Conservation (phyloP, 2,113 vertebrate species). For the Chlorodrepanis virens region DNA sequence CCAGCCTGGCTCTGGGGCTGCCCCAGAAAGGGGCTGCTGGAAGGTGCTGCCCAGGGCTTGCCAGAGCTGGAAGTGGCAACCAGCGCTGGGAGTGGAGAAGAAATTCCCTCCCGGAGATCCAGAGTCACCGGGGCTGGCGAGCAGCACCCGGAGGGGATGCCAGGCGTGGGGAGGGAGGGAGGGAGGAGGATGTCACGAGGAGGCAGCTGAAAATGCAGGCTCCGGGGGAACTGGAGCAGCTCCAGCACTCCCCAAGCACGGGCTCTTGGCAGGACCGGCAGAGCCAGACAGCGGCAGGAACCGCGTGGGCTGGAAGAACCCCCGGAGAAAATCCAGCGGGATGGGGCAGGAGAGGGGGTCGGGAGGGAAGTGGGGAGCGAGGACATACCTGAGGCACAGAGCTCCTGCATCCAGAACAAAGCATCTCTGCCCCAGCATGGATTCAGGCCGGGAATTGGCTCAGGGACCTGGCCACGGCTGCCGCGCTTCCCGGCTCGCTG, state of each 20-base stretch:
- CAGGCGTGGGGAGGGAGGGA: neutral
- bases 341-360: rapidly evolving
- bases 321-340: neutral
- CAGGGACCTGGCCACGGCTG: neutral
- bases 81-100: neutral
- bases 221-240: neutral
- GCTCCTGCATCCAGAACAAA: neutral
- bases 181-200: neutral
- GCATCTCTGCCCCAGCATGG: neutral
- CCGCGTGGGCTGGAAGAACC: neutral
- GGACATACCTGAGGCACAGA: slow-evolving; percentile 8
- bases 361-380: neutral
- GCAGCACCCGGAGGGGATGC: neutral
- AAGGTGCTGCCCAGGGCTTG: neutral
- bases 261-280: neutral
- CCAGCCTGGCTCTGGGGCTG: neutral
- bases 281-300: neutral
- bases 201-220: neutral
- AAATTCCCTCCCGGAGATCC: neutral
- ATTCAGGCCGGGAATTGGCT: neutral
- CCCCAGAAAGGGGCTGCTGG: neutral
- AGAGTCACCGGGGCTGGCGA: neutral
- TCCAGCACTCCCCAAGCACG: slow-evolving; percentile 4
- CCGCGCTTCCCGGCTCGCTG: neutral
- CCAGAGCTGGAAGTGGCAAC: neutral